Percentiles rank a stretch among this genome's conserved stretches.
These are phyloP conservation scores for Stenolophus ochropezus DNA, from an alignment of 2,888 invertebrate species.

Conservation along the genomic window DNA sequence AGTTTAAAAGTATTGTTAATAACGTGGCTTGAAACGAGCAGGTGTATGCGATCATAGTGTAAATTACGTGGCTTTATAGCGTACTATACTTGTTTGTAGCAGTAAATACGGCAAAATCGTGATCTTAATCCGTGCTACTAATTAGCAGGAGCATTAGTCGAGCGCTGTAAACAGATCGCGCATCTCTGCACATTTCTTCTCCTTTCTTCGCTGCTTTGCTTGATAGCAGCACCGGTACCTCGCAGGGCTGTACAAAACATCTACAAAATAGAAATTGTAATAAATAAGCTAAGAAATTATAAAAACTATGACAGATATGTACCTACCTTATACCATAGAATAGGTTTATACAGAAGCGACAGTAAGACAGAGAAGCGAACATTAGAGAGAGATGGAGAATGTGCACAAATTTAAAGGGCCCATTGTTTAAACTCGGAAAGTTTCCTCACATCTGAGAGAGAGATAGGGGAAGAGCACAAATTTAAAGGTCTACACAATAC, in stretches of 20 bases:
- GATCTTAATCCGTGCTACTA: slow-evolving; percentile 64
- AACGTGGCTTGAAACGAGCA: not conserved
- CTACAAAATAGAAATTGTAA: no score
- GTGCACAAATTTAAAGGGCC: no score
- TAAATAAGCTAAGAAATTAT: no score
- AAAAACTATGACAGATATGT: no score
- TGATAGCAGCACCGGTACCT: not conserved
- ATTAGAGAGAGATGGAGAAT: no score
- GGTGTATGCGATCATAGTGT: not conserved
- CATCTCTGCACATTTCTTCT: slow-evolving; percentile 21
- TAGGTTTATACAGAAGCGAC: no score
- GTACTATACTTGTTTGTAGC: slow-evolving; percentile 27
- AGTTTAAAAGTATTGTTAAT: not conserved
- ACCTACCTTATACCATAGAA: no score
- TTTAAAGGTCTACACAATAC: no score
- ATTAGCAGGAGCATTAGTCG: slow-evolving; percentile 64
- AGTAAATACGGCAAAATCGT: slow-evolving; percentile 58
- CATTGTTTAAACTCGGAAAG: no score
- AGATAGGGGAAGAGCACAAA: no score
- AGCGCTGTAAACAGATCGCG: slow-evolving; percentile 64
- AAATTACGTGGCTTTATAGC: not conserved
- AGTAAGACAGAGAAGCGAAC: no score
- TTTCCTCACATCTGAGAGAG: no score
- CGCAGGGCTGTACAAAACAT: not conserved
- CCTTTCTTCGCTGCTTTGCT: not conserved